Conservation (phyloP, 2,888 invertebrate genomes). For the Peribatodes rhomboidaria region DNA sequence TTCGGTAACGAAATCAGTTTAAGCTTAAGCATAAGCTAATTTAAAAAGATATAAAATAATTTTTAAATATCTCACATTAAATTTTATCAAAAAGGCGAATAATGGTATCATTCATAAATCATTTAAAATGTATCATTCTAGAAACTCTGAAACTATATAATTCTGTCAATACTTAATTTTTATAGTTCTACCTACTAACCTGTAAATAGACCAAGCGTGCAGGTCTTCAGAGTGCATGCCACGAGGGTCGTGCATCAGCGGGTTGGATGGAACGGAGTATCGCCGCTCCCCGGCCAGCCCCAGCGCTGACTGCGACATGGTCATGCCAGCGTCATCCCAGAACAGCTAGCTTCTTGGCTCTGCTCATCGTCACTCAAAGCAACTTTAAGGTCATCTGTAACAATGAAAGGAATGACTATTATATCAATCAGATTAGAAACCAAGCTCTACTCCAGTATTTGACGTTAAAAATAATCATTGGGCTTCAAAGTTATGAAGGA, state of each 20-base stretch:
- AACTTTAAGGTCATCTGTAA: conserved; percentile 65
- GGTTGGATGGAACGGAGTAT: conserved; percentile 95
- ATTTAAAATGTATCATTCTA: no score
- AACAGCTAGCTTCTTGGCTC: conserved; percentile 10
- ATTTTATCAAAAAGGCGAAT: no score
- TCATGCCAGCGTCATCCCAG: conserved; percentile 44
- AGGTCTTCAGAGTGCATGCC: conserved; percentile 96
- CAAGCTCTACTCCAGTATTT: no score
- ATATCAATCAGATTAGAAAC: no score
- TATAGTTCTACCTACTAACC: conserved; percentile 76
- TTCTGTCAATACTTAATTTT: no score
- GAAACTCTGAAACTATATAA: no score
- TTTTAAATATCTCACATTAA: no score
- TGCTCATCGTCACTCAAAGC: conserved; percentile 24
- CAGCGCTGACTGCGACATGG: conserved; percentile 79
- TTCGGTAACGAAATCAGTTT: no score
- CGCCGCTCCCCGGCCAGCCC: conserved; percentile 90
- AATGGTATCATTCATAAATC: no score
- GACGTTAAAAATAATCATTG: background rate
- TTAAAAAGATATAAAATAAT: no score
- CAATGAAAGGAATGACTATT: conserved; percentile 48
- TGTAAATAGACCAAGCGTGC: conserved; percentile 98
- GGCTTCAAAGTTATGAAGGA: background rate
- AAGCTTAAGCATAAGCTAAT: no score
- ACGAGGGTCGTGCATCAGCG: conserved; percentile 89